A percentile compares a stretch with the other conserved stretches of the same genome.
These are phyloP conservation scores for Ylistrum balloti DNA, from an alignment of 1,140 invertebrate species.

Conservation along the genomic window DNA sequence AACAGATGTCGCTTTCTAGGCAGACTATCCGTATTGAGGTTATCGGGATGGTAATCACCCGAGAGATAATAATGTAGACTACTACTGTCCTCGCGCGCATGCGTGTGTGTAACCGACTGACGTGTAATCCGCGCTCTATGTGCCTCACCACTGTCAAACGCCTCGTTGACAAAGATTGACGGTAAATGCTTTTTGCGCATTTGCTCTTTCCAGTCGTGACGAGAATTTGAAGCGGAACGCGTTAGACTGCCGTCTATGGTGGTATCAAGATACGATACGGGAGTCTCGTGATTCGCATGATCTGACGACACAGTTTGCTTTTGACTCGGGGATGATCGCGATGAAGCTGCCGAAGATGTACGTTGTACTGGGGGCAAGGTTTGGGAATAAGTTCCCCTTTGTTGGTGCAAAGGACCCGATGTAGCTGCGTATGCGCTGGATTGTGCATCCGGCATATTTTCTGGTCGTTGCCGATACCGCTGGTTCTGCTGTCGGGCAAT, in stretches of 20 bases:
- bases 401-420: neutral
- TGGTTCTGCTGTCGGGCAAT: neutral
- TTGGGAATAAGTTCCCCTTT: neutral
- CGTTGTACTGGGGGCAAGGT: neutral
- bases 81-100: slow-evolving; percentile 21
- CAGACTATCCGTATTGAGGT: slow-evolving; percentile 62
- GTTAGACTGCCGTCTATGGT: slow-evolving; percentile 41
- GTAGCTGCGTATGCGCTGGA: neutral
- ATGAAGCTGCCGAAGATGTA: neutral
- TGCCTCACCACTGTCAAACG: slow-evolving; percentile 58
- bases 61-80: slow-evolving; percentile 65
- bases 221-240: slow-evolving; percentile 60
- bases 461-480: neutral
- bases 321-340: neutral
- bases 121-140: neutral
- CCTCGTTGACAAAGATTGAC: slow-evolving; percentile 66
- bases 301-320: neutral
- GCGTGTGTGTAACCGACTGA: neutral
- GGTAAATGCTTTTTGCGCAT: slow-evolving; percentile 72
- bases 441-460: neutral
- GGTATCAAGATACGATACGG: neutral
- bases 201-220: slow-evolving; percentile 71
- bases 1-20: slow-evolving; percentile 45
- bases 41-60: slow-evolving; percentile 67
- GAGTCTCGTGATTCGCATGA: neutral